Evolutionary conservation across 2,888 invertebrate genomes (phyloP).

Genomic region (Nebria salina): DNA sequence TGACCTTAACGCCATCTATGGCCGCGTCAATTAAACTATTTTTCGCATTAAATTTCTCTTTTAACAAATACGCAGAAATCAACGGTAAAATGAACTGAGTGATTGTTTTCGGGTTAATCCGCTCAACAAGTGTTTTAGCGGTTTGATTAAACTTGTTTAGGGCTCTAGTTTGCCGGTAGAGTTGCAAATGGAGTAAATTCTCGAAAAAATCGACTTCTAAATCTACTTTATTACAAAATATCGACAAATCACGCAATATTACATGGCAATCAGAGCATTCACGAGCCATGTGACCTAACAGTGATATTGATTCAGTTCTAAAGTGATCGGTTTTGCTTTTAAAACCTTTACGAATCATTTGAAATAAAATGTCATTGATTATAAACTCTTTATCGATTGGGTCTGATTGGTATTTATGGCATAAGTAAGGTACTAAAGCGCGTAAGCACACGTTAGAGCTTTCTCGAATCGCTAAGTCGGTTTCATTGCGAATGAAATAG

Average conservation of each 20-base stretch:
- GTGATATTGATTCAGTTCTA: slow-evolving; percentile 79
- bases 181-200: slow-evolving; percentile 88
- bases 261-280: slow-evolving; percentile 77
- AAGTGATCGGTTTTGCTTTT: slow-evolving; percentile 76
- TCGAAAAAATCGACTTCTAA: slow-evolving; percentile 94
- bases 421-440: slow-evolving; percentile 72
- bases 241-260: slow-evolving; percentile 75
- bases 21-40: slow-evolving; percentile 86
- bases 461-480: slow-evolving; percentile 85
- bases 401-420: slow-evolving; percentile 66
- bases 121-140: slow-evolving; percentile 70
- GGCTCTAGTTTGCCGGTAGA: slow-evolving; percentile 86
- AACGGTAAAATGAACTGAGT: slow-evolving; percentile 89
- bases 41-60: slow-evolving; percentile 78
- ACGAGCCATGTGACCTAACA: slow-evolving; percentile 80
- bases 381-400: slow-evolving; percentile 71
- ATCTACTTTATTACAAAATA: slow-evolving; percentile 75
- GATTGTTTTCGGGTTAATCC: slow-evolving; percentile 73
- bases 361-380: slow-evolving; percentile 77
- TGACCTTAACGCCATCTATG: slow-evolving; percentile 80
- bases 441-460: slow-evolving; percentile 80
- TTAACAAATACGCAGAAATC: slow-evolving; percentile 80
- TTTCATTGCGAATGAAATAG: slow-evolving; percentile 78
- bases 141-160: slow-evolving; percentile 78
- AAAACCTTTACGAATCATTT: slow-evolving; percentile 77